Conservation (phyloP, 2,113 vertebrate genomes). For the Choloepus hoffmanni region DNA sequence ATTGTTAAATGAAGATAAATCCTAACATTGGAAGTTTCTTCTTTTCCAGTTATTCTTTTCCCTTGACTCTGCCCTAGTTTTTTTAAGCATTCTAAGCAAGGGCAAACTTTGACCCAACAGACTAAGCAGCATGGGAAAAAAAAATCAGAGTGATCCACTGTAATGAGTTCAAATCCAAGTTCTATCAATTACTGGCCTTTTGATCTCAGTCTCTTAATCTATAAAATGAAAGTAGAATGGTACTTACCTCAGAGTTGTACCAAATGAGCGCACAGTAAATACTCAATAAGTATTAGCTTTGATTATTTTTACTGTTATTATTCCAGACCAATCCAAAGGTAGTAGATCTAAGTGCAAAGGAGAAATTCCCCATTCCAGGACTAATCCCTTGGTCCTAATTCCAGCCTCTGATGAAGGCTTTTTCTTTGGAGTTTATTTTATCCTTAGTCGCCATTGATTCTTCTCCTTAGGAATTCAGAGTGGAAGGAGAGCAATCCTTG, state of each 20-base stretch:
- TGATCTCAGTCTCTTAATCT: neutral
- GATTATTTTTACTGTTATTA: neutral
- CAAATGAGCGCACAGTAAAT: neutral
- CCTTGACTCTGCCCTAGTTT: neutral
- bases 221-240: neutral
- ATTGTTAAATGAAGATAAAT: neutral
- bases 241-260: neutral
- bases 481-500: conserved; percentile 29
- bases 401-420: neutral
- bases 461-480: no score
- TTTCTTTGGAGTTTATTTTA: no score
- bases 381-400: neutral
- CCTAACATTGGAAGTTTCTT: neutral
- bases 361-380: neutral
- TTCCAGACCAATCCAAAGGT: neutral
- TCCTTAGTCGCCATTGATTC: rapidly evolving
- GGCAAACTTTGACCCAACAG: neutral
- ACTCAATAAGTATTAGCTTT: neutral
- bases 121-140: neutral
- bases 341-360: neutral
- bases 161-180: neutral
- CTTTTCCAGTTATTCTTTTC: neutral
- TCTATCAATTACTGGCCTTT: neutral
- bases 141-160: neutral
- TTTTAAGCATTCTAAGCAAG: neutral